Percentiles rank a stretch among this genome's conserved stretches.
Evolutionary conservation across 2,113 vertebrate species (phyloP).

Genomic region (Lepisosteus osseus): DNA sequence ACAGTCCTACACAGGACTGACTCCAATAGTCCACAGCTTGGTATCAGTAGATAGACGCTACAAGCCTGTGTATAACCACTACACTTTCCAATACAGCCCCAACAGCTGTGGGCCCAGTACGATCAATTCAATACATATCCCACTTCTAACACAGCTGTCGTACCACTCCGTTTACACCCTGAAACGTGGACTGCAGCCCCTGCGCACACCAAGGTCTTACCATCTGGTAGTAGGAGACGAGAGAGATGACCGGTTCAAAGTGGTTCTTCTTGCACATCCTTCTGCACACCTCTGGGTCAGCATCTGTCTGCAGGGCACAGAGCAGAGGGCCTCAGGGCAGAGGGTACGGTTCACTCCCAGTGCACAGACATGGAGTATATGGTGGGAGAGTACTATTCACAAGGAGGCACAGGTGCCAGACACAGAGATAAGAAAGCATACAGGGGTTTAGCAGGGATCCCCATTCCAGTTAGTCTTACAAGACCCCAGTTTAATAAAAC

Average conservation of each 20-base stretch:
- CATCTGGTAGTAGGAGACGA: conserved; percentile 97
- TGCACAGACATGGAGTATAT: too few species aligned
- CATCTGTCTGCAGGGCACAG: conserved; percentile 80
- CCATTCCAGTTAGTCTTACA: too few species aligned
- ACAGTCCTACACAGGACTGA: background rate
- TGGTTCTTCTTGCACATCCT: conserved; percentile 90
- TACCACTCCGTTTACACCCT: background rate
- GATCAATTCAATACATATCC: too few species aligned
- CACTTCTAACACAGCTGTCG: background rate
- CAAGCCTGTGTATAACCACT: too few species aligned
- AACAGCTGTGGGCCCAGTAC: background rate
- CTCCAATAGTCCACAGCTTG: background rate
- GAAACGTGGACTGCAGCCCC: background rate
- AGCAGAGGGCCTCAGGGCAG: background rate
- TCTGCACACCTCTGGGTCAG: conserved; percentile 94
- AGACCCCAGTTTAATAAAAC: too few species aligned
- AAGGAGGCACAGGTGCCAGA: too few species aligned
- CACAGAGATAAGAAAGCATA: too few species aligned
- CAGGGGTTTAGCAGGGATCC: too few species aligned
- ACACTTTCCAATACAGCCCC: too few species aligned
- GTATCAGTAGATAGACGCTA: background rate
- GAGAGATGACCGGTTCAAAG: conserved; percentile 83
- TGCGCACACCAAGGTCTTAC: conserved; percentile 53
- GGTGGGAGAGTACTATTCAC: background rate
- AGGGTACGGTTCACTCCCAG: too few species aligned